These are phyloP conservation scores for Columbina picui DNA, from an alignment of 2,113 vertebrate genomes.

Conservation along the genomic window DNA sequence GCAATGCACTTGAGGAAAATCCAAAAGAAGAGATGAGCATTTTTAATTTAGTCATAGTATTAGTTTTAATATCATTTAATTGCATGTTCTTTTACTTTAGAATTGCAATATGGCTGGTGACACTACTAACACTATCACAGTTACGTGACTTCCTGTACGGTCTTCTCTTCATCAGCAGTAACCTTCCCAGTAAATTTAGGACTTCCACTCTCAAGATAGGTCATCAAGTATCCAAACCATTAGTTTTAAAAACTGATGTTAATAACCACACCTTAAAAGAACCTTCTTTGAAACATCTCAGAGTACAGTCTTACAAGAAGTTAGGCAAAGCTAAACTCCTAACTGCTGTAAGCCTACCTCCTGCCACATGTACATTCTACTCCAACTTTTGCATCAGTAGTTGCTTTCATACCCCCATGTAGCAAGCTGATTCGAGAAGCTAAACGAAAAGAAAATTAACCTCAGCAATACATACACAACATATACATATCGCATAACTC, in stretches of 20 bases:
- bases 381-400: neutral
- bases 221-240: neutral
- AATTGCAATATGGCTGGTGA: neutral
- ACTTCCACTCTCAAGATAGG: neutral
- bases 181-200: neutral
- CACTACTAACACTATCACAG: neutral
- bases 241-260: neutral
- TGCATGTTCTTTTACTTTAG: neutral
- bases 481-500: neutral
- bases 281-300: neutral
- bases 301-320: neutral
- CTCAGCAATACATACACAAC: neutral
- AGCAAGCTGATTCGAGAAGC: neutral
- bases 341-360: neutral
- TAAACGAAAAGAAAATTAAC: neutral
- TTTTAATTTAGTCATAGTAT: neutral
- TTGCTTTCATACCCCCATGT: neutral
- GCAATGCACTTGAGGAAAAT: neutral
- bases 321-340: neutral
- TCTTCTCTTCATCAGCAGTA: neutral
- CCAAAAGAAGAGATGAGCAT: neutral
- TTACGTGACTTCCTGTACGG: neutral
- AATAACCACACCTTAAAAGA: neutral
- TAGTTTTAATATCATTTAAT: neutral
- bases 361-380: accelerated